These are phyloP conservation scores for Tympanuchus pallidicinctus DNA, from an alignment of 2,113 vertebrate genomes.

Conservation along the genomic window DNA sequence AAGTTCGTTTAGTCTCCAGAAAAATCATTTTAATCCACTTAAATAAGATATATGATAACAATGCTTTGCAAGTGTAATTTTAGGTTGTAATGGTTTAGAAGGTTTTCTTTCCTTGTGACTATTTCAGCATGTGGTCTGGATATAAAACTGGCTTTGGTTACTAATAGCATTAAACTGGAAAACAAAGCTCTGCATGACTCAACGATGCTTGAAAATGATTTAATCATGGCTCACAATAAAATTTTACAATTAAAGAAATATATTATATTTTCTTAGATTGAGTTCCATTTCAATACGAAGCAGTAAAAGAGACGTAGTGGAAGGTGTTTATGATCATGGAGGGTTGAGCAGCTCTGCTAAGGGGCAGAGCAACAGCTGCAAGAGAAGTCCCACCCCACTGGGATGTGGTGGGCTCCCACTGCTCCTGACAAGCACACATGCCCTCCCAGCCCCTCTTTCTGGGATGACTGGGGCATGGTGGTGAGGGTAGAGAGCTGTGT, in stretches of 20 bases:
- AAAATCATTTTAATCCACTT: neutral
- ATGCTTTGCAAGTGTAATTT: conserved; percentile 29
- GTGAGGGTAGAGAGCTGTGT: fast-evolving
- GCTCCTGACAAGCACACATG: no score
- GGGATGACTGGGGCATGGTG: neutral
- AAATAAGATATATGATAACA: conserved; percentile 24
- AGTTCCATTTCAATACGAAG: neutral
- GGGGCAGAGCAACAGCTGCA: neutral
- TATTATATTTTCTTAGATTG: neutral
- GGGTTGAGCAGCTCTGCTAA: neutral
- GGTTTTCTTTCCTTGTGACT: conserved; percentile 1
- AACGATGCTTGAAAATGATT: neutral
- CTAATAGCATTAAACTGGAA: conserved; percentile 27
- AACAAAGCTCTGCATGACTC: conserved; percentile 17
- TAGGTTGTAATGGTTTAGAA: neutral
- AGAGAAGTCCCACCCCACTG: neutral
- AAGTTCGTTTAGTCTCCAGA: neutral
- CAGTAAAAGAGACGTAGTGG: neutral
- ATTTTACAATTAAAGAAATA: conserved; percentile 30
- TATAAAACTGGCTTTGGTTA: conserved; percentile 54
- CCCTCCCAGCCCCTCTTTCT: neutral
- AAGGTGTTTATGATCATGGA: neutral
- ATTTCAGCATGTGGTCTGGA: conserved; percentile 33
- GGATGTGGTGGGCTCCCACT: neutral
- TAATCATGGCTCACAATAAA: conserved; percentile 9